Evolutionary conservation across 2,797 vertebrate species (phyloP).

Genomic region (Tarsius wallacei): DNA sequence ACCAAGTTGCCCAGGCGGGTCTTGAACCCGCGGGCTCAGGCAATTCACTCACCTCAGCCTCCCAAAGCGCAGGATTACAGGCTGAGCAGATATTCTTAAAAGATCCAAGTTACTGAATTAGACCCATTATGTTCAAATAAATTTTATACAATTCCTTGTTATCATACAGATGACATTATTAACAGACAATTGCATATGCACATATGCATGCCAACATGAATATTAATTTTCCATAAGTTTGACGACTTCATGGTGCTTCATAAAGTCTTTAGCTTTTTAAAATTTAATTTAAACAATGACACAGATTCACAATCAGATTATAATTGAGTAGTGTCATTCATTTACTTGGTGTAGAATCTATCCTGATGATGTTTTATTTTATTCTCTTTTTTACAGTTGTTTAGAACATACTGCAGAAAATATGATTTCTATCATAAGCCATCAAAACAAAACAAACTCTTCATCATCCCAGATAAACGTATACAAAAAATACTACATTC

Average conservation of each 20-base stretch:
- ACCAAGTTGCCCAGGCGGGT: too few relatives aligned
- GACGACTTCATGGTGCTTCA: background rate
- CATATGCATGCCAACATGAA: background rate
- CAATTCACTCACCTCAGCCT: too few relatives aligned
- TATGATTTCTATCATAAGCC: background rate
- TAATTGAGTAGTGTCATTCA: conserved; percentile 18
- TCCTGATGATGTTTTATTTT: background rate
- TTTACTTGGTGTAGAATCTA: background rate
- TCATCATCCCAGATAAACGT: background rate
- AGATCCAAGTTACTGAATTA: background rate
- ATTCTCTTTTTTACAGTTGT: conserved; percentile 29
- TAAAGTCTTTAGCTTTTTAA: background rate
- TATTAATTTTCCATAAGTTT: background rate
- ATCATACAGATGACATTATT: background rate
- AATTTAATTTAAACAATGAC: conserved; percentile 47
- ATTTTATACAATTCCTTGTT: conserved; percentile 42
- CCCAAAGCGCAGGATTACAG: too few relatives aligned
- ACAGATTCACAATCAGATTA: background rate
- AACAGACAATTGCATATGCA: background rate
- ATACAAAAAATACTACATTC: background rate
- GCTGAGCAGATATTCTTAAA: conserved; percentile 15
- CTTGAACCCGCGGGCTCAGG: too few relatives aligned
- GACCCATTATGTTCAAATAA: conserved; percentile 42
- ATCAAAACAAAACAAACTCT: conserved; percentile 39
- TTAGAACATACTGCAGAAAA: conserved; percentile 41